A percentile compares a stretch with the other conserved stretches of the same genome.
Evolutionary conservation across 2,797 vertebrate species (phyloP).

Genomic region (Chromobotia macracanthus): DNA sequence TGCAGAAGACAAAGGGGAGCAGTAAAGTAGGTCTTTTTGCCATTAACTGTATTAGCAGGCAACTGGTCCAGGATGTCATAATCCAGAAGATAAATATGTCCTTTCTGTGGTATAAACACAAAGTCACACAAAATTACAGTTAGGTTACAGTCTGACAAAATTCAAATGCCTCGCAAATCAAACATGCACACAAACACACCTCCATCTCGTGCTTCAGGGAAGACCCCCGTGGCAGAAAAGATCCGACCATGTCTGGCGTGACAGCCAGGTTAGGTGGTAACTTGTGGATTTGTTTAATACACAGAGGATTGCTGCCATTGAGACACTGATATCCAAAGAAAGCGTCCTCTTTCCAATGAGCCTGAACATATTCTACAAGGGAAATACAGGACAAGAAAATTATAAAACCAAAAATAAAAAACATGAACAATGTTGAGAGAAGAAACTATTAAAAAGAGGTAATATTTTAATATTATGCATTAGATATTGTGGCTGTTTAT

Average conservation of each 20-base stretch:
- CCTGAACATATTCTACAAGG: no score
- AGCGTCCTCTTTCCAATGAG: no score
- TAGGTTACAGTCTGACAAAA: no score
- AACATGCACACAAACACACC: slow-evolving; percentile 63
- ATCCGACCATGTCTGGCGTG: slow-evolving; percentile 76
- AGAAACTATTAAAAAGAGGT: no score
- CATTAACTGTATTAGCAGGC: slow-evolving; percentile 73
- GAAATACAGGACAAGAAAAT: no score
- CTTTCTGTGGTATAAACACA: slow-evolving; percentile 68
- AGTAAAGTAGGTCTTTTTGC: slow-evolving; percentile 71
- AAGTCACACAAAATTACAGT: neutral
- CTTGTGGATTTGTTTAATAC: no score
- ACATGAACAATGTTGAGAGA: no score
- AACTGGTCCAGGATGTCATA: slow-evolving; percentile 78
- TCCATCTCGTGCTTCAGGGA: slow-evolving; percentile 78
- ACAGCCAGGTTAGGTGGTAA: slow-evolving; percentile 77
- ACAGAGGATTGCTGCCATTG: no score
- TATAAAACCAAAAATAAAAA: no score
- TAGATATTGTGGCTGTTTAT: no score
- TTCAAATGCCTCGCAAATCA: neutral
- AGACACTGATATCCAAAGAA: no score
- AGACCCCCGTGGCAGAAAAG: slow-evolving; percentile 74
- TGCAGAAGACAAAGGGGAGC: slow-evolving; percentile 81
- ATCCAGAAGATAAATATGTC: slow-evolving; percentile 79
- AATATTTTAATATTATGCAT: no score